Conservation (phyloP, 2,113 vertebrate species). For the Cebus imitator region DNA sequence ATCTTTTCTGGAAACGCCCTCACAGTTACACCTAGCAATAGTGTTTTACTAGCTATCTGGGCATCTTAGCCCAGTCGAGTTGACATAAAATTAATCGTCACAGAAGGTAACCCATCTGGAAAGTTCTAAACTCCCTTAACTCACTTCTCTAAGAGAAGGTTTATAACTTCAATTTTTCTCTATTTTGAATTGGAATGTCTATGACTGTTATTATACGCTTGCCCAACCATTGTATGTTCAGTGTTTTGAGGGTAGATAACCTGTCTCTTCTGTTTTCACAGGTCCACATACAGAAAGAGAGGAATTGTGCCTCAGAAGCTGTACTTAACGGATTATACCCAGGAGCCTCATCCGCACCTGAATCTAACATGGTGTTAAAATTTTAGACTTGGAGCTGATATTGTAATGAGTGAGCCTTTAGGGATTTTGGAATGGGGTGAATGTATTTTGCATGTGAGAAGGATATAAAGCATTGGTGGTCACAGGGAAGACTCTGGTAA, state of each 20-base stretch:
- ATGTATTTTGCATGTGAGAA: background rate
- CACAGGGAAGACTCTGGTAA: background rate
- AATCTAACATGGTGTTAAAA: background rate
- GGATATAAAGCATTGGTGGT: background rate
- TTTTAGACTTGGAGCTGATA: background rate
- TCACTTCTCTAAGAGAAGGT: background rate
- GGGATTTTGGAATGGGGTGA: background rate
- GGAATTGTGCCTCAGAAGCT: background rate
- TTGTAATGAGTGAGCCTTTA: background rate
- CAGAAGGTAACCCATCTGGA: background rate
- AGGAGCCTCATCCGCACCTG: background rate
- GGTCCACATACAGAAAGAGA: background rate
- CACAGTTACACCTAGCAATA: background rate
- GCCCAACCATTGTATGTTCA: background rate
- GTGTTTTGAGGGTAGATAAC: background rate
- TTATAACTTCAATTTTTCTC: background rate
- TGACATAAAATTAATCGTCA: background rate
- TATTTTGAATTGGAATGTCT: background rate
- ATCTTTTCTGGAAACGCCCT: background rate
- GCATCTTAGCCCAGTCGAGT: background rate
- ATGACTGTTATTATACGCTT: background rate
- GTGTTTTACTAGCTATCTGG: background rate
- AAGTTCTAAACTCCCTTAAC: background rate
- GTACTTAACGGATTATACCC: background rate
- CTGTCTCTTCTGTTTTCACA: background rate